Conservation (phyloP, 2,113 vertebrate genomes). For the Lasiurus borealis region DNA sequence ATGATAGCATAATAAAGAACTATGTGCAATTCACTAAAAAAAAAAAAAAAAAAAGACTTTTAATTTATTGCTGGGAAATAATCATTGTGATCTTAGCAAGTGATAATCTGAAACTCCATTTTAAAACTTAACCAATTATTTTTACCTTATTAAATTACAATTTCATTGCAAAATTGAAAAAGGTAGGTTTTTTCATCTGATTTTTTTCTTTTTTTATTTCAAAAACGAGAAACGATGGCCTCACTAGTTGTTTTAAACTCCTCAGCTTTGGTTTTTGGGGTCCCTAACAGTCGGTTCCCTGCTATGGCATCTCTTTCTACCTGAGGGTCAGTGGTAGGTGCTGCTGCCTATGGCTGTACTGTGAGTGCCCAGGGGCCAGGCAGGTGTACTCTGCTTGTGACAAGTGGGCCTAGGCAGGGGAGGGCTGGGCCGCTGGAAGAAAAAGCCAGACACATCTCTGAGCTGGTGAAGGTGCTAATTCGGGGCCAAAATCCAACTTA, state of each 20-base stretch:
- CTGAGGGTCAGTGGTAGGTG: fast-evolving
- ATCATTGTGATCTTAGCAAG: background rate
- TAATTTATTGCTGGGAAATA: background rate
- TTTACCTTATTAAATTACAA: constrained; percentile 24
- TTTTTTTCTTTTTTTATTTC: background rate
- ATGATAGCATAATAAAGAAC: background rate
- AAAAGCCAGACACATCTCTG: fast-evolving
- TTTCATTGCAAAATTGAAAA: background rate
- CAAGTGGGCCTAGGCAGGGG: fast-evolving
- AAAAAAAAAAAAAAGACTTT: background rate
- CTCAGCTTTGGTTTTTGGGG: background rate
- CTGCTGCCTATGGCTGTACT: no score
- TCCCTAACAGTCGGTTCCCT: no score
- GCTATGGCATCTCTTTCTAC: background rate
- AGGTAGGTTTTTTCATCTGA: background rate
- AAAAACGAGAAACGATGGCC: background rate
- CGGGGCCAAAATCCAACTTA: background rate
- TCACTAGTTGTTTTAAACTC: background rate
- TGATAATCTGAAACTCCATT: background rate
- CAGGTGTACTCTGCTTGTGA: background rate
- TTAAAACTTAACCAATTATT: background rate
- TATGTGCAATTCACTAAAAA: background rate
- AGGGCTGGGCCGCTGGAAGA: no score
- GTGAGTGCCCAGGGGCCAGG: fast-evolving
- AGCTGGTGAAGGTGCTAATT: no score